Conservation (phyloP, 2,113 vertebrate species). For the Phyllopteryx taeniolatus region DNA sequence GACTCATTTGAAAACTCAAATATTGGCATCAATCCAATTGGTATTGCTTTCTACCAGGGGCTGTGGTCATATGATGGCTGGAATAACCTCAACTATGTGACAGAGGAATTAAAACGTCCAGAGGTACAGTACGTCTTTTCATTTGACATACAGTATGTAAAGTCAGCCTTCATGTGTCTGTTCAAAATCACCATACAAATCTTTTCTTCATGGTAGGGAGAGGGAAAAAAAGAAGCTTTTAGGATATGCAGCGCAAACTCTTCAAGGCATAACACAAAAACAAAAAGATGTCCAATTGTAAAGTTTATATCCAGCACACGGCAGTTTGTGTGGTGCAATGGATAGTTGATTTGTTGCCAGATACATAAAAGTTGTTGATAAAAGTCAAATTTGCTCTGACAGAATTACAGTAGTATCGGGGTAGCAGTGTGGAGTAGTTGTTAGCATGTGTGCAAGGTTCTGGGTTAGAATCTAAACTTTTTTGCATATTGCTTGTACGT, state of each 20-base stretch:
- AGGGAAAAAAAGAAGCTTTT: not conserved
- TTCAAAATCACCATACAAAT: not conserved
- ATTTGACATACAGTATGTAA: not conserved
- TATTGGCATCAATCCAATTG: constrained; percentile 63
- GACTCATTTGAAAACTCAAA: constrained; percentile 76
- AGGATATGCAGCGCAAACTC: not conserved
- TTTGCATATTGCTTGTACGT: too few species aligned
- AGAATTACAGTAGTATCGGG: too few species aligned
- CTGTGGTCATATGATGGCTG: constrained; percentile 87
- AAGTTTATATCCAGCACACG: too few species aligned
- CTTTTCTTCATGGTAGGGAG: not conserved
- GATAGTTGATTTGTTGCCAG: too few species aligned
- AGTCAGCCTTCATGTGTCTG: not conserved
- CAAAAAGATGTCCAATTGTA: not conserved
- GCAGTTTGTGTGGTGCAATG: too few species aligned
- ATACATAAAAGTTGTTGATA: too few species aligned
- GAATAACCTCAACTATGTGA: constrained; percentile 83
- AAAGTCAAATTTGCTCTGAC: too few species aligned
- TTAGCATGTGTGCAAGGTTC: too few species aligned
- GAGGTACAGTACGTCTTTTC: constrained; percentile 64
- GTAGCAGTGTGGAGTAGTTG: too few species aligned
- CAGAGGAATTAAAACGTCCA: constrained; percentile 82
- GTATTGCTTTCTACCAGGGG: constrained; percentile 84
- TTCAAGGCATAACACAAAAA: not conserved
- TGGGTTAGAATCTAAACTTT: too few species aligned